Conservation (phyloP, 2,797 vertebrate species). For the Gymnothorax javanicus region DNA sequence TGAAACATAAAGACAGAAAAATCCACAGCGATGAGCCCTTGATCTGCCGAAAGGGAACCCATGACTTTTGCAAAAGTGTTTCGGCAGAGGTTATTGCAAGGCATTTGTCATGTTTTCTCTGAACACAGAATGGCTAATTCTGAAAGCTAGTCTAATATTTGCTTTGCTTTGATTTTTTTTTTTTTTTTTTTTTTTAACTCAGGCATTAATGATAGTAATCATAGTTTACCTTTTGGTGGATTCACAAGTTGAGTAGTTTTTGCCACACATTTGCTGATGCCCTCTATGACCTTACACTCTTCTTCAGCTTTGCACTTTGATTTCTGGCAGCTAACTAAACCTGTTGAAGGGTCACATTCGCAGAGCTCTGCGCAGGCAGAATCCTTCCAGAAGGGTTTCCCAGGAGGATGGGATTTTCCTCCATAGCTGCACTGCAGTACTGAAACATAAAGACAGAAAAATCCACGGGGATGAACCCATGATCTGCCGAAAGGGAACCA, state of each 20-base stretch:
- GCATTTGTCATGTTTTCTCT: too few relatives aligned
- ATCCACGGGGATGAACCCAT: background rate
- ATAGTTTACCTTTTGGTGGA: background rate
- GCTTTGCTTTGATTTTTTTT: too few relatives aligned
- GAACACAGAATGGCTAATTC: too few relatives aligned
- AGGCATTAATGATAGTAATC: background rate
- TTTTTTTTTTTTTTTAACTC: too few relatives aligned
- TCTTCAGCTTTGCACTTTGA: slow-evolving; percentile 13
- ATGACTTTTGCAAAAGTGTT: too few relatives aligned
- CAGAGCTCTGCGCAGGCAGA: background rate
- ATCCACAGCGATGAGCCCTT: background rate
- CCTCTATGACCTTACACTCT: background rate
- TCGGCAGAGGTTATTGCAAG: too few relatives aligned
- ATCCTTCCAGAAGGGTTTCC: background rate
- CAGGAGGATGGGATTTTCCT: background rate
- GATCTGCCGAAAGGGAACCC: background rate
- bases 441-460: background rate
- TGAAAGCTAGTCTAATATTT: too few relatives aligned
- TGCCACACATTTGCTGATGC: background rate
- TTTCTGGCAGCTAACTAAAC: background rate
- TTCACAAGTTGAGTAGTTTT: background rate
- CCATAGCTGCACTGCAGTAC: background rate
- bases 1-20: background rate
- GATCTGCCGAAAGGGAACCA: background rate
- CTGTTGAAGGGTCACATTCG: background rate